Percentiles rank a stretch among this genome's conserved stretches.
These are phyloP conservation scores for Caenorhabditis imperialis DNA, from an alignment of 2,888 invertebrate species.

Conservation along the genomic window DNA sequence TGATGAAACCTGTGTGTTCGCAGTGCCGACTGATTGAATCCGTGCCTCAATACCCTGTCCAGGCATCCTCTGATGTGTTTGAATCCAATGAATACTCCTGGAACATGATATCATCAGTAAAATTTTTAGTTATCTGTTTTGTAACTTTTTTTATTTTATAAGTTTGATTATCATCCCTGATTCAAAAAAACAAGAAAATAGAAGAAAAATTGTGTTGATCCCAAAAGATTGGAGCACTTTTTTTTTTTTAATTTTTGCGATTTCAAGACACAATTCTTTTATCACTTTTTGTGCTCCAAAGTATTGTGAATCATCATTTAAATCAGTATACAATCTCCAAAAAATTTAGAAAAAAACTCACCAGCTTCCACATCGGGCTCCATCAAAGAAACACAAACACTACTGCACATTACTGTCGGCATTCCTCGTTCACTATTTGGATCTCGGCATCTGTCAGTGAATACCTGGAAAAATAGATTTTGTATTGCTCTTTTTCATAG, in stretches of 20 bases:
- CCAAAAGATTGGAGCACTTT: too few relatives aligned
- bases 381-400: constrained; percentile 71
- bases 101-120: constrained; percentile 16
- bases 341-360: too few relatives aligned
- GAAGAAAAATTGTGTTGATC: too few relatives aligned
- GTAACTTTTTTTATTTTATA: too few relatives aligned
- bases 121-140: too few relatives aligned
- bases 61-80: constrained; percentile 77
- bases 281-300: too few relatives aligned
- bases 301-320: too few relatives aligned
- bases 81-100: constrained; percentile 77
- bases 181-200: too few relatives aligned
- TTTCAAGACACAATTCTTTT: too few relatives aligned
- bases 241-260: too few relatives aligned
- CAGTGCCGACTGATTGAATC: constrained; percentile 76
- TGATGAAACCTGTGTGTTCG: constrained; percentile 76
- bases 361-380: constrained; percentile 77
- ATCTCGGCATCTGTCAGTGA: constrained; percentile 75
- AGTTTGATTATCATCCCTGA: too few relatives aligned
- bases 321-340: too few relatives aligned
- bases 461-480: constrained; percentile 59
- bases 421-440: constrained; percentile 70
- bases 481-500: background rate
- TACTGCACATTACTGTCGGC: constrained; percentile 71
- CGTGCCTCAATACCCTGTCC: constrained; percentile 74